These are phyloP conservation scores for Natrix natrix DNA, from an alignment of 2,797 vertebrate genomes.

Conservation along the genomic window DNA sequence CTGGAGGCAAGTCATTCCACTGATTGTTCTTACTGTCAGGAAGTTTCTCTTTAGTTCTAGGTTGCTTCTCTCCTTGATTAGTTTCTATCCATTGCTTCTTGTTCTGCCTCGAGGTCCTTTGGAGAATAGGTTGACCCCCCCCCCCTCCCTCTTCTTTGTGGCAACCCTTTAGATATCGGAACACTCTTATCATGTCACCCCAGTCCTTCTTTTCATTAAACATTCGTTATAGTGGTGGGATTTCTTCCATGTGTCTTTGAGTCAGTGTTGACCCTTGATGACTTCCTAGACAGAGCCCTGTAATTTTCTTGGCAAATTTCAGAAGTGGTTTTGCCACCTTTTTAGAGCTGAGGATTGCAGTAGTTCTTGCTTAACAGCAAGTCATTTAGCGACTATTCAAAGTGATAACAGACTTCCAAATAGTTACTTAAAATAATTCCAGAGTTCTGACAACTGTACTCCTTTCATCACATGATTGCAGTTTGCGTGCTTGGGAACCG, in stretches of 20 bases:
- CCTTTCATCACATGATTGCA: background rate
- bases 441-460: background rate
- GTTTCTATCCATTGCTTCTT: no score
- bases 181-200: background rate
- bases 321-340: background rate
- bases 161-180: background rate
- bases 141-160: no score
- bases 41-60: no score
- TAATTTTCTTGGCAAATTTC: background rate
- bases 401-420: background rate
- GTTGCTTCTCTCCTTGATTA: no score
- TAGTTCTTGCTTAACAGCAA: background rate
- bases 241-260: background rate
- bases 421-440: background rate
- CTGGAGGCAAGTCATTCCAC: no score
- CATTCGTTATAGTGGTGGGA: background rate
- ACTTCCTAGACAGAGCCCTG: background rate
- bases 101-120: no score
- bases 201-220: background rate
- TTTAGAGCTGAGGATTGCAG: background rate
- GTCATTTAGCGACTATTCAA: background rate
- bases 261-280: background rate
- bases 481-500: background rate
- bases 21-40: no score
- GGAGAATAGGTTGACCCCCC: no score